phyloP scores from a whole-genome alignment of 2,888 invertebrate genomes.

The Gymnocheta viridis region DNA sequence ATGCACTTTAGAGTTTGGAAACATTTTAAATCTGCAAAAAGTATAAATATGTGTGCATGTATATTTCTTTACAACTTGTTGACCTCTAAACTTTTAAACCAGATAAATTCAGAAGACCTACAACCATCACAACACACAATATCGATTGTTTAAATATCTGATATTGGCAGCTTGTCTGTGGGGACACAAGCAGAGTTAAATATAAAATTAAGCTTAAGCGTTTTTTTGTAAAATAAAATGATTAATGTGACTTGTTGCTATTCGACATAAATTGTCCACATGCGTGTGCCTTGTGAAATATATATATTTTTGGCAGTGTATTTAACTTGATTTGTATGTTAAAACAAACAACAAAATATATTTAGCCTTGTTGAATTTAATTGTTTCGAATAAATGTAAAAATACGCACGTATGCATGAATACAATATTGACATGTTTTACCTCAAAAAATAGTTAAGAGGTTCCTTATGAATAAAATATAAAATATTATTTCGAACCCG shows the following conservation, averaged over 20 bases:
- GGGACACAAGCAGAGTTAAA: not conserved
- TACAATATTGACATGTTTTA: not conserved
- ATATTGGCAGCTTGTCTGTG: not conserved
- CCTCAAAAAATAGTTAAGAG: slow-evolving; percentile 34
- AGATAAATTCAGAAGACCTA: not conserved
- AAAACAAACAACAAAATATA: slow-evolving; percentile 26
- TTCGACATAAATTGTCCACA: not conserved
- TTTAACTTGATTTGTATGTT: slow-evolving; percentile 21
- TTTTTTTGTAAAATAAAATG: not conserved
- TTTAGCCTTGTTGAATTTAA: slow-evolving; percentile 62
- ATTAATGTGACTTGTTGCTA: slow-evolving; percentile 26
- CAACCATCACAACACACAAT: not conserved
- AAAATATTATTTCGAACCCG: not conserved
- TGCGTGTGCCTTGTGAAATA: not conserved
- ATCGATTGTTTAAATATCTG: not conserved
- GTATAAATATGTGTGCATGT: not conserved
- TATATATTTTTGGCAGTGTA: not conserved
- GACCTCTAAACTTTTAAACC: slow-evolving; percentile 34
- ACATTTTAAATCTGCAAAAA: not conserved
- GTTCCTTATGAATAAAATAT: slow-evolving; percentile 42
- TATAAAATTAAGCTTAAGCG: not conserved
- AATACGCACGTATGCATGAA: not conserved
- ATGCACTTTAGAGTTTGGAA: not conserved
- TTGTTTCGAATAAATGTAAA: slow-evolving; percentile 31
- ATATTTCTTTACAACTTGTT: slow-evolving; percentile 8